Evolutionary conservation across 2,797 vertebrate genomes (phyloP).

Genomic region (Kryptopterus vitreolus): DNA sequence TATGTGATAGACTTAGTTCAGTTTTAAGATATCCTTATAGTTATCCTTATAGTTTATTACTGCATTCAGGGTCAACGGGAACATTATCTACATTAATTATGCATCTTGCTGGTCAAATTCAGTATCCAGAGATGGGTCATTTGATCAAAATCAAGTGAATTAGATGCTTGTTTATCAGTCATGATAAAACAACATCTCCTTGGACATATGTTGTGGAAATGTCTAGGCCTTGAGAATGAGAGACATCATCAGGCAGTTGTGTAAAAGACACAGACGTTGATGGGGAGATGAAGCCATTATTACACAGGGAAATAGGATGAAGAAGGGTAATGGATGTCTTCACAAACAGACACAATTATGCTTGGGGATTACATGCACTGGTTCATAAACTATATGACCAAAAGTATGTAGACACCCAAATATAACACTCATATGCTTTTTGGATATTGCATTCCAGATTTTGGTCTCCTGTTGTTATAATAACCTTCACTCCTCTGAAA

Average conservation of each 20-base stretch:
- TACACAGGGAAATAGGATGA: neutral
- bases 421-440: neutral
- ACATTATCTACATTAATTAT: neutral
- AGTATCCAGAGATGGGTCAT: neutral
- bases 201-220: neutral
- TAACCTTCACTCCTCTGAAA: neutral
- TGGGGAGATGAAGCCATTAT: slow-evolving; percentile 31
- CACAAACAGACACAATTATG: slow-evolving; percentile 61
- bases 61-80: neutral
- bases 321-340: slow-evolving; percentile 29
- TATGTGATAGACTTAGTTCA: neutral
- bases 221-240: slow-evolving; percentile 7
- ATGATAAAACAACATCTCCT: neutral
- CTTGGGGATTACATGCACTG: slow-evolving; percentile 32
- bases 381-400: slow-evolving; percentile 3
- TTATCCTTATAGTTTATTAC: no score
- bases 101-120: neutral
- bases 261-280: slow-evolving; percentile 16
- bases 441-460: neutral
- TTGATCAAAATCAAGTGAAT: neutral
- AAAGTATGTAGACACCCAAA: slow-evolving; percentile 2
- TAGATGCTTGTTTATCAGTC: neutral
- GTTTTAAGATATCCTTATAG: no score
- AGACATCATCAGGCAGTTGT: neutral
- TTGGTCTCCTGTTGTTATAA: neutral